Percentiles rank a stretch among this genome's conserved stretches.
phyloP scores from a whole-genome alignment of 2,113 vertebrate genomes.

The Lepus americanus region DNA sequence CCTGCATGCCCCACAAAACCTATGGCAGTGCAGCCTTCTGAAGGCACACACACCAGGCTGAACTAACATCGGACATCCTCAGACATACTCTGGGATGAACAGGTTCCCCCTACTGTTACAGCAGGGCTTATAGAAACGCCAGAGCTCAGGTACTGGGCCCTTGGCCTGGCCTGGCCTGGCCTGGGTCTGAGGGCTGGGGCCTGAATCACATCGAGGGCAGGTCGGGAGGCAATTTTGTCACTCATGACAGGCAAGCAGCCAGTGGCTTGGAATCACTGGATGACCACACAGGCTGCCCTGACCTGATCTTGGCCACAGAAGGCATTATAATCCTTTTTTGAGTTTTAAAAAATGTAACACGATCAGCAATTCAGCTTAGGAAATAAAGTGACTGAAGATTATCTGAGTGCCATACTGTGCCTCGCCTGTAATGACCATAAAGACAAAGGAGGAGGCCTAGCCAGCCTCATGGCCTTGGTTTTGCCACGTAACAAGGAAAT shows the following conservation, averaged over 20 bases:
- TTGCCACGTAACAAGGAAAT: neutral
- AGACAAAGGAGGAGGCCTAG: neutral
- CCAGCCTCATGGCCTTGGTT: neutral
- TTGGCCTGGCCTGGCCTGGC: neutral
- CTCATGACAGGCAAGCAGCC: neutral
- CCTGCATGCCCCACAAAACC: neutral
- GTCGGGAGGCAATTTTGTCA: neutral
- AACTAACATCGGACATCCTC: neutral
- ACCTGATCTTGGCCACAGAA: constrained; percentile 10
- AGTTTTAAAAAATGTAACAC: neutral
- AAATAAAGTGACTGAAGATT: neutral
- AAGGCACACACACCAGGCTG: neutral
- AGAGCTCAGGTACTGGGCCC: neutral
- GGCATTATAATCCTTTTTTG: neutral
- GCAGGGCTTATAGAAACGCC: neutral
- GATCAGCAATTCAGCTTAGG: constrained; percentile 40
- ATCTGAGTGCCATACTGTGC: neutral
- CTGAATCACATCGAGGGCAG: neutral
- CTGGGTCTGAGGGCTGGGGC: neutral
- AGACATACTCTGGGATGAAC: neutral
- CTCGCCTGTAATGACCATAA: neutral
- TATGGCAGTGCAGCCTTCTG: neutral
- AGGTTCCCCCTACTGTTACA: neutral
- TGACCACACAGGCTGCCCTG: neutral
- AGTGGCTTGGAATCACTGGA: neutral